Base-by-base conservation (phyloP, 2,888 invertebrate species). In the Philaethria dido region DNA sequence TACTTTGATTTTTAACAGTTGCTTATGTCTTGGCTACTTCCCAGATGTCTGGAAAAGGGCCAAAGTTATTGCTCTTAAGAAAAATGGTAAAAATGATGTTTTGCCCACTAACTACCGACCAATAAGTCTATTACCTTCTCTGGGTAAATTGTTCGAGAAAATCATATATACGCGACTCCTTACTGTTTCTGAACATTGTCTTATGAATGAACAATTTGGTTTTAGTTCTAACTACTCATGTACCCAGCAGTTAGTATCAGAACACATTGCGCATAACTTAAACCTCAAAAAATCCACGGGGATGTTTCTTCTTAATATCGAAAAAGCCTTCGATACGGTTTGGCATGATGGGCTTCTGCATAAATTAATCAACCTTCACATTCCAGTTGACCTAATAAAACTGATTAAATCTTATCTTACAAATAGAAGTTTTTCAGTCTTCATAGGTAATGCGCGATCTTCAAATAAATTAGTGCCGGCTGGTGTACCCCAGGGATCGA, bases 51-150 rank as follows among this genome's bases (percentile, higher is more conserved):
- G 60, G 71, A 71, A 72, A 57, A 29, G 16, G 13, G 69, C 66
- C 2, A 72, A 70, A 66, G 66, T 68, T 5, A 64, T 71, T n/a
- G 61, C 73, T 1, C 22, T 69, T 11, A 61, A 62, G 16, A 73
- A 73, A 54, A 63, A 67, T 3, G 64, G 68, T 5, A 73, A 73
- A 62, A 68, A 70, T 42, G 20, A 61, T 9, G 18, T 14, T 66
- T 2, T 22, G 39, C 13, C 61, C 66, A 29, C 62, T 67, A 57
- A 44, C 70, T 18, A 66, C 60, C 20, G 62, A 3, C 20, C 47
- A 3, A 45, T 16, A 16, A 45, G 45, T 9, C 45, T 45, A 18
- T 45, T 44, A 44, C 42, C 42, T n/a, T n/a, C 42, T 16, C 42
- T 44, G 3, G n/a, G 45, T 8, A 45, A 45, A 18, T 45, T 45